Evolutionary conservation across 1,140 invertebrate genomes (phyloP).

Genomic region (Triops cancriformis): DNA sequence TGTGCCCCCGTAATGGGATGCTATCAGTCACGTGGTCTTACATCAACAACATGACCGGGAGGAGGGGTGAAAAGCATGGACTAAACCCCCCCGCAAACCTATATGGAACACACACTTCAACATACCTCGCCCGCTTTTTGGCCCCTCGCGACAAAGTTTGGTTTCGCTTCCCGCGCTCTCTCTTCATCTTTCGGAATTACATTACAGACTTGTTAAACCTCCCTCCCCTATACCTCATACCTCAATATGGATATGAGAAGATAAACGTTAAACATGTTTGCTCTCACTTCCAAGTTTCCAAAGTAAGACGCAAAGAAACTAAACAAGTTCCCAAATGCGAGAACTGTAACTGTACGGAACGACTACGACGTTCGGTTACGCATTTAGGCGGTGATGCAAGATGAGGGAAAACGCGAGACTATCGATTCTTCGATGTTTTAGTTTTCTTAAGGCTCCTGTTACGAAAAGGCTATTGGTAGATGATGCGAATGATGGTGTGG

Average conservation of each 20-base stretch:
- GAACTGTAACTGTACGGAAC: no score
- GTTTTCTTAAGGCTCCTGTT: no score
- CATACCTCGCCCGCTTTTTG: no score
- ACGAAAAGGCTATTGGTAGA: no score
- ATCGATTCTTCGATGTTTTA: no score
- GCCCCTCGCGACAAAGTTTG: neutral
- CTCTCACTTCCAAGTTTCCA: neutral
- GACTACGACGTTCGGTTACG: no score
- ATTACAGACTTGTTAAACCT: neutral
- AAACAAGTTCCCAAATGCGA: no score
- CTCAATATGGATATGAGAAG: neutral
- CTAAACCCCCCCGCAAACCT: neutral
- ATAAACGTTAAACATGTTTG: neutral
- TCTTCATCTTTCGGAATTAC: neutral
- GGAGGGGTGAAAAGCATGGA: neutral
- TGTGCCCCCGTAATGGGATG: neutral
- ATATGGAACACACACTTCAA: no score
- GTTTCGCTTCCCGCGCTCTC: neutral
- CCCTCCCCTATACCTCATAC: neutral
- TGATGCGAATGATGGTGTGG: no score
- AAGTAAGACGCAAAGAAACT: no score
- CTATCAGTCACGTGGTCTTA: slow-evolving; percentile 10
- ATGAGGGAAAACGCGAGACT: no score
- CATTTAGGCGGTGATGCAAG: no score
- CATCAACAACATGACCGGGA: neutral